A percentile compares a stretch with the other conserved stretches of the same genome.
Conservation (phyloP, 2,888 invertebrate species). For the Polia nebulosa region DNA sequence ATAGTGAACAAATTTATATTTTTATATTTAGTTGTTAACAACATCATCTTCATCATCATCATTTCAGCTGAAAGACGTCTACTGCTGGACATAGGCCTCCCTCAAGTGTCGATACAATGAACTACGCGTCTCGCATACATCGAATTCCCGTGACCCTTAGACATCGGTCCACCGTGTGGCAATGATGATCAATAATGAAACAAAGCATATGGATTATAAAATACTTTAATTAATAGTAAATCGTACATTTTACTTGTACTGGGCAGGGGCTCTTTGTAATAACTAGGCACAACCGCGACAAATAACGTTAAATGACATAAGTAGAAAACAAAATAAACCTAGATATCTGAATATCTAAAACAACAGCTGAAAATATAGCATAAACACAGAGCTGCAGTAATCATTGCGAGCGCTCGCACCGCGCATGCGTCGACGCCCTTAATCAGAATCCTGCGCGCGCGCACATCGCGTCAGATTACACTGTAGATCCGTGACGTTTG, state of each 20-base stretch:
- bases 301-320: background rate
- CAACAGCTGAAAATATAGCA: slow-evolving; percentile 35
- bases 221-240: background rate
- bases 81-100: no score
- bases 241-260: no score
- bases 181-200: background rate
- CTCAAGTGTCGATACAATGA: no score
- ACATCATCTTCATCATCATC: no score
- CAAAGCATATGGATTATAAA: background rate
- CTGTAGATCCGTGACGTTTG: slow-evolving; percentile 68
- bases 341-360: slow-evolving; percentile 21
- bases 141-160: no score
- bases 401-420: slow-evolving; percentile 53
- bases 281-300: no score
- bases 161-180: no score
- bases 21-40: background rate
- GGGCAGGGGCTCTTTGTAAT: no score
- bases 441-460: slow-evolving; percentile 77
- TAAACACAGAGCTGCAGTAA: slow-evolving; percentile 55
- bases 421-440: slow-evolving; percentile 75
- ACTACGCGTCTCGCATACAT: no score
- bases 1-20: background rate
- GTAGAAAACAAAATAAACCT: background rate
- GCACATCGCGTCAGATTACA: slow-evolving; percentile 77
- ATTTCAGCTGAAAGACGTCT: no score